Evolutionary conservation across 2,888 invertebrate species (phyloP).

Genomic region (Carabus problematicus): DNA sequence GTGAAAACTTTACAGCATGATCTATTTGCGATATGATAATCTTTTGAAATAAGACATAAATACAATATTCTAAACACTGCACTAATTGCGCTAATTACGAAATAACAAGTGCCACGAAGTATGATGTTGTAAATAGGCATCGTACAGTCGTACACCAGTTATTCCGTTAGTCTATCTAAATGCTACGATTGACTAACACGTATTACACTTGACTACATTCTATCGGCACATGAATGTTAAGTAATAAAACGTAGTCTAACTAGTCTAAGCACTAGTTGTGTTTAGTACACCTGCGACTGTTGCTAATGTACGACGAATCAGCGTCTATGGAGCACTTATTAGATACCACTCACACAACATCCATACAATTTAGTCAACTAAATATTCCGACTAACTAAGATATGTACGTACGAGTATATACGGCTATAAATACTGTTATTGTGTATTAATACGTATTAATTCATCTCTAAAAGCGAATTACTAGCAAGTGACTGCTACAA

Average conservation of each 20-base stretch:
- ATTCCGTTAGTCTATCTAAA: no score
- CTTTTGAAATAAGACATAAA: not conserved
- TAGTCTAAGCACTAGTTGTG: no score
- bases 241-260: not conserved
- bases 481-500: no score
- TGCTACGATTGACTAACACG: no score
- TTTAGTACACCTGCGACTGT: conserved; percentile 12
- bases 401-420: no score
- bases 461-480: no score
- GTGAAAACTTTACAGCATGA: no score
- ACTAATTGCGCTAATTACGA: conserved; percentile 28
- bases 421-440: no score
- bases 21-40: no score
- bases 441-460: no score
- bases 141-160: no score
- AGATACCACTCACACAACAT: conserved; percentile 31
- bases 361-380: conserved; percentile 18
- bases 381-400: no score
- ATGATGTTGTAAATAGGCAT: not conserved
- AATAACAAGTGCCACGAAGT: conserved; percentile 10
- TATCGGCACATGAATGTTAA: not conserved
- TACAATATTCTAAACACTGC: conserved; percentile 21
- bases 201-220: conserved; percentile 7
- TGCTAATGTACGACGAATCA: conserved; percentile 8
- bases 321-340: not conserved